Conservation (phyloP, 2,888 invertebrate species). For the Allophyes oxyacanthae region DNA sequence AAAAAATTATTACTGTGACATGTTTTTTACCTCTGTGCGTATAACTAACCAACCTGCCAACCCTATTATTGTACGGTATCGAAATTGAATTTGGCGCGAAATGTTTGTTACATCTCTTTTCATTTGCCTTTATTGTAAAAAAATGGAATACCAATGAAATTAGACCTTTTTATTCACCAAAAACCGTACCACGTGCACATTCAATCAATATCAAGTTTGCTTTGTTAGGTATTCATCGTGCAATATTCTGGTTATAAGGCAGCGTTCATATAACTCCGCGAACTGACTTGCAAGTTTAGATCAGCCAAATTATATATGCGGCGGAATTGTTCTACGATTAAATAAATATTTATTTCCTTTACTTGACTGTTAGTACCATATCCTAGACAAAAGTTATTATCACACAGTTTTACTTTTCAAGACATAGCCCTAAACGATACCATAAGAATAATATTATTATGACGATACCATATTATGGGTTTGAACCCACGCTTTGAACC, state of each 20-base stretch:
- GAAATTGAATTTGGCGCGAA: constrained; percentile 53
- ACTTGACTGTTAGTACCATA: too few relatives aligned
- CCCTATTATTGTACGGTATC: constrained; percentile 38
- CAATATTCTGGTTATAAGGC: constrained; percentile 19
- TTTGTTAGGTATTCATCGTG: constrained; percentile 36
- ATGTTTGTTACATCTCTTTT: constrained; percentile 48
- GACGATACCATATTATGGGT: too few relatives aligned
- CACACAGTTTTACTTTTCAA: too few relatives aligned
- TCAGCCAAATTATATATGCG: too few relatives aligned
- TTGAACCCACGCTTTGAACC: too few relatives aligned
- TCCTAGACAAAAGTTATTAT: too few relatives aligned
- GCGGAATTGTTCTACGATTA: too few relatives aligned
- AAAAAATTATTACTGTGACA: neutral
- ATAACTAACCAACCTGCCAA: constrained; percentile 26
- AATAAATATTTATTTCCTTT: too few relatives aligned
- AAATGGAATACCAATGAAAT: constrained; percentile 49
- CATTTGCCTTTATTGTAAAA: constrained; percentile 41
- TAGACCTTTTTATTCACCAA: constrained; percentile 52
- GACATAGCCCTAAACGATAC: too few relatives aligned
- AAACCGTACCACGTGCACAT: constrained; percentile 27
- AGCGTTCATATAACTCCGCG: constrained; percentile 1
- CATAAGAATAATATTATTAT: too few relatives aligned
- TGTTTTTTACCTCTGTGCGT: constrained; percentile 2
- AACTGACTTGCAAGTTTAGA: neutral
- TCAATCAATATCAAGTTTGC: constrained; percentile 46